Base-by-base conservation (phyloP, 2,888 invertebrate species). In the Caenorhabditis zanzibari region DNA sequence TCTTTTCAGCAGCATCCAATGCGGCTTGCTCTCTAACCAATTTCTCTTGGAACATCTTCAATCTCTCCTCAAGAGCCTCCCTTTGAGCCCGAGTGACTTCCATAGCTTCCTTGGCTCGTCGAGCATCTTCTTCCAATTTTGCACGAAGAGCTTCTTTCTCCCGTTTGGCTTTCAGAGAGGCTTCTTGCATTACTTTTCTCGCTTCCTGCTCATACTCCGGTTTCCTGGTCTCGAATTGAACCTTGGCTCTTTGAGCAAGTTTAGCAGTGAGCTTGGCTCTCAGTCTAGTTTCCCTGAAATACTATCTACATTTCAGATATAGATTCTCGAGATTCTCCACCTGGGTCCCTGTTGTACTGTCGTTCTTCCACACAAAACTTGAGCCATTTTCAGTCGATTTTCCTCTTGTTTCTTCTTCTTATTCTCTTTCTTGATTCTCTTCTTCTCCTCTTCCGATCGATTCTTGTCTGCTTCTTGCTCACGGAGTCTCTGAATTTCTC, bases 131-230 rank as follows among this genome's bases (percentile, higher is more conserved):
- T n/a, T 44, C 24, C 1, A 63, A 47, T n/a, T 63, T 44, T 7
- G 24, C 26, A 26, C 63, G 63, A 6, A 63, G 28, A 44, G 44
- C 63, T 63, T 63, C 63, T 28, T 63, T 63, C 9, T 63, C 63
- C 7, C 2, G 35, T 28, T 59, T 35, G 0, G 32, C 19, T 22
- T 22, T 9, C 2, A 14, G n/a, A 2, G 19, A 12, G 16, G 61
- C 22, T 41, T 61, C 19, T 38, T 61, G 49, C 19, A 49, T 19
- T 9, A 49, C 49, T 7, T 14, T n/a, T 7, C 22, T 49, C 19
- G 49, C 22, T 19, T 49, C 49, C 4, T 49, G n/a, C 49, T 49
- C 49, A 22, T 19, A 49, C 19, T 49, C 49, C n/a, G 49, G 19
- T 19, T 49, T 49, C 7, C 49, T 4, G 26, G 22, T 12, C 3